These are phyloP conservation scores for Agriotes lineatus DNA, from an alignment of 2,888 invertebrate genomes.

Conservation along the genomic window DNA sequence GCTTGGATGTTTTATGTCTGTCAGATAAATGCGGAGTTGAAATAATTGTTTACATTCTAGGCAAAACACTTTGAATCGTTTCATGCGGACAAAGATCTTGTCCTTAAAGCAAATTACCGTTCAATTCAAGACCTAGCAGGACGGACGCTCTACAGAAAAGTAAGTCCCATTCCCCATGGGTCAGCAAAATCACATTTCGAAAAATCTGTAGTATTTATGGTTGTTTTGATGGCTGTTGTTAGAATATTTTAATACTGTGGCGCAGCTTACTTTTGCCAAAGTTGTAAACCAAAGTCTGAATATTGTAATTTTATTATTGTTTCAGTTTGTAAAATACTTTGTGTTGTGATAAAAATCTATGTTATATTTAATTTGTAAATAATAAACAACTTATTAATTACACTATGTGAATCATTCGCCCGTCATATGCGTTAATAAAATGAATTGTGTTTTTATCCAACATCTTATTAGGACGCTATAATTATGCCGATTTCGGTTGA, in stretches of 20 bases:
- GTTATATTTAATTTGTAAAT: no score
- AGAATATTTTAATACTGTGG: background rate
- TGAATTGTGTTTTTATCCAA: no score
- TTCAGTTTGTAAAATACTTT: background rate
- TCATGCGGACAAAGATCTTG: constrained; percentile 60
- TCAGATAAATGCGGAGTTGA: no score
- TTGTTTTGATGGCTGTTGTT: background rate
- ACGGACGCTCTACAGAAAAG: constrained; percentile 52
- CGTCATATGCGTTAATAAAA: no score
- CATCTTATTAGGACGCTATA: no score
- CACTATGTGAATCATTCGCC: no score
- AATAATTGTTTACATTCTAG: constrained; percentile 55
- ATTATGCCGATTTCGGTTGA: no score
- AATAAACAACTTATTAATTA: no score
- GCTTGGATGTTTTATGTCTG: background rate
- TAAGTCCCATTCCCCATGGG: constrained; percentile 40
- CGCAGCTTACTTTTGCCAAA: background rate
- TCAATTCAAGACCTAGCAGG: constrained; percentile 63
- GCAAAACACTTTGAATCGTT: constrained; percentile 64
- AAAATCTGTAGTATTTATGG: background rate
- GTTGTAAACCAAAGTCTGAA: constrained; percentile 9
- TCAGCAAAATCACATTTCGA: background rate
- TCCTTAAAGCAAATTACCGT: constrained; percentile 67
- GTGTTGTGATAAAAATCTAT: background rate
- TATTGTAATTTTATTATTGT: background rate